Evolutionary conservation across 2,113 vertebrate species (phyloP), one percentile per base, ranked within the genome.

Genomic region (Leucopternis melanops): DNA sequence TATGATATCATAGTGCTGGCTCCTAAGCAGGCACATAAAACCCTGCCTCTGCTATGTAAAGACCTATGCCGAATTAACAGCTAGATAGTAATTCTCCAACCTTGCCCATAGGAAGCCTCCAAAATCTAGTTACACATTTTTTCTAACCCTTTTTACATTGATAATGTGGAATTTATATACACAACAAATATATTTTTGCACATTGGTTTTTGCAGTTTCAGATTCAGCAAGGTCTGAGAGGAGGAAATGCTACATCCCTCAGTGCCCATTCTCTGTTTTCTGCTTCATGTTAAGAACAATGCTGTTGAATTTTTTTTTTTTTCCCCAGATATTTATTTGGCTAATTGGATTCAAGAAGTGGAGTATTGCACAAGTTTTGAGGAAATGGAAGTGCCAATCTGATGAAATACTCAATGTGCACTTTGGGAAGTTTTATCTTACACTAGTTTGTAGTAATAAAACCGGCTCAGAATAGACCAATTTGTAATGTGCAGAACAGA

Each of bases 391-490:
- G 34, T 73, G 7, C 7, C 2, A 1, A 67, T 74, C 22, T 90
- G 38, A 72, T 69, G 4, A 82, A 90, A 90, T 42, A 9, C 18
- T 57, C 31, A 32, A 9, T 66, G 11, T 71, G 9, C 25, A 31
- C 9, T 55, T 86, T 32, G 6, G 32, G 62, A 92, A 74, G 32
- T 59, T 95, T 78, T 70, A 13, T 50, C 42, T 36, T 79, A 15
- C 0, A 0, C 8, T 42, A 32, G 4, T 71, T 72, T 0, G 0
- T 42, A 71, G 47, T 17, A 78, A 45, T 63, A 49, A 86, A 83
- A 34, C 11, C 17, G 62, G 26, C 45, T 91, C 29, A 12, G 13
- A 78, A 45, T 9, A 81, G 52, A 73, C 34, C 19, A 34, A 42
- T n/a, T 78, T 89, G 34, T 62, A 74, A 74, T 31, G n/a, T 63